Base-by-base conservation (phyloP, 2,888 invertebrate genomes). In the Spialia ferax region DNA sequence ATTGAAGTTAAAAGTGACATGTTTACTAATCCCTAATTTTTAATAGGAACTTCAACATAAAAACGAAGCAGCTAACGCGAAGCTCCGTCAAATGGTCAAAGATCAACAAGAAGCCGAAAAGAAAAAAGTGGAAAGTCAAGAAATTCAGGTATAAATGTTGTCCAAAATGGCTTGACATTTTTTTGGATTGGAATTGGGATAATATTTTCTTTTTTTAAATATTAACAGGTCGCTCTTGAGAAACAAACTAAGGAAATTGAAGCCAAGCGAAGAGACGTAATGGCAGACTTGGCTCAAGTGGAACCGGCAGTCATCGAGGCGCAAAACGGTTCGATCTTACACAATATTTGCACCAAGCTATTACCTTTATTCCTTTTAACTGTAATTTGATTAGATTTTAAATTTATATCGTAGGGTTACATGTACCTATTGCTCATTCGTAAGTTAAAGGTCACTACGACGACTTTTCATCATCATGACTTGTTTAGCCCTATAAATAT, bases 231-330 rank as follows among this genome's bases (percentile, higher is more conserved):
- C 42, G 95, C 96, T 87, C 87, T 97, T 80, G 97, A 97, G 67
- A 97, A 97, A 80, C 99, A 99, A 94, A 99, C 98, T 0, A 96
- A 98, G 70, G 97, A 97, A 82, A 99, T 99, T 71, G 97, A 97
- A 76, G 97, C 97, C 83, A 99, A 99, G 91, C 96, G 98, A 76
- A 96, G 97, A 74, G 97, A 97, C 84, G 99, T 99, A 1, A 98
- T 98, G 97, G 97, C 97, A 11, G 99, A 99, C 90, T 95, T 99
- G 77, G 99, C 98, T 1, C 96, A 98, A 91, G 99, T 99, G 62
- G 99, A 99, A 90, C 99, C 99, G 0, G 99, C 99, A 72, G 99
- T 99, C 76, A 97, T 98, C 79, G 99, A 99, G 78, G 99, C 99
- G 38, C 99, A 99, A 94, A 97, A 97, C 94, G 99, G 97, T 97